Evolutionary conservation across 35 echinoderm and acorn worm species (phyloP), one percentile per base, ranked within the genome.

Genomic region (Ophiothrix spiculata): DNA sequence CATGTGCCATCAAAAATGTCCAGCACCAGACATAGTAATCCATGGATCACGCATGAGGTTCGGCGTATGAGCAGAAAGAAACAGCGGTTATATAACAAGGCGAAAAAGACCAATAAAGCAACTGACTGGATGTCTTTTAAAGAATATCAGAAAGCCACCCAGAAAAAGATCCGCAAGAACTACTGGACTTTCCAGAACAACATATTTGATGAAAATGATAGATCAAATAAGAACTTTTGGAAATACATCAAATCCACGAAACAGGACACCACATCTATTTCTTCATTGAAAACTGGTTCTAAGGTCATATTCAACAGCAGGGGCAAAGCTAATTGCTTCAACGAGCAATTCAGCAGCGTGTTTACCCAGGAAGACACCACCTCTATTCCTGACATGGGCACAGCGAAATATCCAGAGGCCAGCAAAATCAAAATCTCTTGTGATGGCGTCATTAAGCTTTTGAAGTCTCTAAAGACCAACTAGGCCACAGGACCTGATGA

Each of bases 221-320:
- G 74, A 37, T 38, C 19, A 17, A 75, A 75, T 36, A 84, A 84
- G 74, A 60, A 56, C 21, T 87, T 87, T 75, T 79, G 75, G 85
- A 79, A 79, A 76, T 87, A 79, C 36, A 88, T 88, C 32, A 88
- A 88, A 45, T 88, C 87, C 11, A 88, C 40, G 40, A 88, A 81
- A 40, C 46, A 81, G 38, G 87, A 88, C 40, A 28, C 77, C 19
- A 39, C 64, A 32, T 39, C 14, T 35, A 81, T 88, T 31, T 39
- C 64, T 32, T 78, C 79, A 8, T 42, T 86, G 19, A 77, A 86
- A 36, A 17, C 14, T 41, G 75, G 45, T 45, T 0, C 40, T 21
- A 33, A 75, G 54, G n/a, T 81, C n/a, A 32, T 89, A 14, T 82
- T 75, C 40, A 63, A 83, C 37, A 89, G 79, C 34, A 36, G 37